phyloP scores from a whole-genome alignment of 2,113 vertebrate species.

The Pipra filicauda region DNA sequence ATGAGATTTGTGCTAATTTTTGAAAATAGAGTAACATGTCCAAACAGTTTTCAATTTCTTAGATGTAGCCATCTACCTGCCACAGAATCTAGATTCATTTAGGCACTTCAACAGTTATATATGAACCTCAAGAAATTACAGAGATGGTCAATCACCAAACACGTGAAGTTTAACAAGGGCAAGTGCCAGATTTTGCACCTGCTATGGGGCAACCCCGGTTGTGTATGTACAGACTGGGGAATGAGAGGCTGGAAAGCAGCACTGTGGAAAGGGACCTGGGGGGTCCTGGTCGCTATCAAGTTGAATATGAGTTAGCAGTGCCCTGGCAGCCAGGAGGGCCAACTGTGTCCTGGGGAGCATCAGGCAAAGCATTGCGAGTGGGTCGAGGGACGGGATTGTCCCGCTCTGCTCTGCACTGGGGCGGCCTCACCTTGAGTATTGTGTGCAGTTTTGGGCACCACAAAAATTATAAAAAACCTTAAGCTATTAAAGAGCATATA shows the following conservation, averaged over 20 bases:
- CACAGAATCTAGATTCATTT: background rate
- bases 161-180: background rate
- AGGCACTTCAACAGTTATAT: background rate
- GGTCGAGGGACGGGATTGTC: background rate
- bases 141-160: background rate
- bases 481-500: background rate
- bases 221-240: background rate
- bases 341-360: accelerated
- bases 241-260: background rate
- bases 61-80: background rate
- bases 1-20: background rate
- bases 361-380: accelerated
- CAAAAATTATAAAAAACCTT: background rate
- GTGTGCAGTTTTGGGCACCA: background rate
- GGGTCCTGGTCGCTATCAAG: accelerated
- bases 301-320: background rate
- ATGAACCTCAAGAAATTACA: background rate
- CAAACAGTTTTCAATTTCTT: background rate
- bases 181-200: too few species aligned
- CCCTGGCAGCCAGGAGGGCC: background rate
- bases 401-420: accelerated
- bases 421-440: accelerated
- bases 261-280: background rate
- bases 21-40: background rate
- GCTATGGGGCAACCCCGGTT: background rate